Evolutionary conservation across 2,113 vertebrate genomes (phyloP), one percentile per base, ranked within the genome.

Genomic region (Nyctereutes procyonoides): DNA sequence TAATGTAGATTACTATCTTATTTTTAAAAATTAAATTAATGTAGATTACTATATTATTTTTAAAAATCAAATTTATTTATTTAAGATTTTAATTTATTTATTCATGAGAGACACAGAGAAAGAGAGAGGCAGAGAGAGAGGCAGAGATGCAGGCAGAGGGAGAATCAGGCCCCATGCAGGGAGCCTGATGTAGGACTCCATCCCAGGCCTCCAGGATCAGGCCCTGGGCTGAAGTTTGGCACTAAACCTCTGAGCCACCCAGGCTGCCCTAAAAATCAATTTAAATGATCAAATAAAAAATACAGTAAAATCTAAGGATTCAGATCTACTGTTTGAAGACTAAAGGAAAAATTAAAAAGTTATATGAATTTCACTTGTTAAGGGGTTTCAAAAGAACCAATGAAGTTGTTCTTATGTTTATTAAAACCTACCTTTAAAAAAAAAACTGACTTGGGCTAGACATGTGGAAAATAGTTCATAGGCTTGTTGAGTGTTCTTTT

Each of bases 291-390:
- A 62, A 88, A 35, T 79, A 69, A 80, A 89, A 79, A 79, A 73
- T 22, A 56, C 90, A 89, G 30, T 87, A 35, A 90, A 48, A 69
- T 82, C 19, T 90, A 67, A 56, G 24, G 35, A 79, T 92, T 89
- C 76, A 96, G 38, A 51, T 77, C 22, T 83, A 7, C 28, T 65
- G 93, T 71, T 94, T 73, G 95, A 94, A 87, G 73, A 82, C 60
- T 71, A 30, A 97, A 92, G 83, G 79, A 77, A 96, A 96, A 88
- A 19, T 63, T 67, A 38, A 30, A 35, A 90, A 95, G 9, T 24
- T 94, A 35, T 43, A 32, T 71, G 73, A 81, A 79, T 89, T 95
- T 69, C 53, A 35, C 60, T 96, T 93, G 81, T 38, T 83, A 90
- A 56, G 35, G 28, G 48, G 14, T 92, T 96, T 94, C 26, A 89